These are phyloP conservation scores for Neoarius graeffei DNA, from an alignment of 2,113 vertebrate genomes.

Conservation along the genomic window DNA sequence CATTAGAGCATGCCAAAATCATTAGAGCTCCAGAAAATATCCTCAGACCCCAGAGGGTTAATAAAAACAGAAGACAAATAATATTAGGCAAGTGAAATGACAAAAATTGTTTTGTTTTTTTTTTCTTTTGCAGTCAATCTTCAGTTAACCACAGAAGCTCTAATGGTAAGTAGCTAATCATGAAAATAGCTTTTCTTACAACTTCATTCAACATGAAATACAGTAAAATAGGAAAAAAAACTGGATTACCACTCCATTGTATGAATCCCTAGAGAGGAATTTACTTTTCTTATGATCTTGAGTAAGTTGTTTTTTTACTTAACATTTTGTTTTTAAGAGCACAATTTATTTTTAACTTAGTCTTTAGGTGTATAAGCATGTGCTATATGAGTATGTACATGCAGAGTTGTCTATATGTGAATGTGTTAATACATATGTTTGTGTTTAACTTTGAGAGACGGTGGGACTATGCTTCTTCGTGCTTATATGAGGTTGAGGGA, in stretches of 20 bases:
- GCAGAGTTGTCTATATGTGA: not conserved
- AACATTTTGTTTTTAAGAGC: not conserved
- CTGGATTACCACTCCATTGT: not conserved
- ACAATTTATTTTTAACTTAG: not conserved
- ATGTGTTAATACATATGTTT: conserved; percentile 29
- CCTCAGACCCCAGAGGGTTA: not conserved
- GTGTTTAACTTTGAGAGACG: conserved; percentile 39
- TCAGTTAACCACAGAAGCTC: not conserved
- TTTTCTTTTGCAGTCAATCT: not conserved
- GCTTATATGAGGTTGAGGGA: conserved; percentile 40
- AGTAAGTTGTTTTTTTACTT: not conserved
- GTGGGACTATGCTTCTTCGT: conserved; percentile 24
- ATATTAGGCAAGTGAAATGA: not conserved
- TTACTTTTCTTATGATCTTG: not conserved
- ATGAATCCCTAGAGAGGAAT: not conserved
- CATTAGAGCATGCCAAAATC: too few relatives aligned
- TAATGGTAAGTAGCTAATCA: not conserved
- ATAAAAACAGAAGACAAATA: not conserved
- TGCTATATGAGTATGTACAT: conserved; percentile 31
- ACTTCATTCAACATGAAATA: not conserved
- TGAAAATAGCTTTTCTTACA: conserved; percentile 11
- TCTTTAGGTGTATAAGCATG: conserved; percentile 8
- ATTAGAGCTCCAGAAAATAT: too few relatives aligned
- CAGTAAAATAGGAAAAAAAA: not conserved
- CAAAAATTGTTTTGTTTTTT: not conserved